Evolutionary conservation across 2,888 invertebrate genomes (phyloP).

Genomic region (Drosophila subquinaria): DNA sequence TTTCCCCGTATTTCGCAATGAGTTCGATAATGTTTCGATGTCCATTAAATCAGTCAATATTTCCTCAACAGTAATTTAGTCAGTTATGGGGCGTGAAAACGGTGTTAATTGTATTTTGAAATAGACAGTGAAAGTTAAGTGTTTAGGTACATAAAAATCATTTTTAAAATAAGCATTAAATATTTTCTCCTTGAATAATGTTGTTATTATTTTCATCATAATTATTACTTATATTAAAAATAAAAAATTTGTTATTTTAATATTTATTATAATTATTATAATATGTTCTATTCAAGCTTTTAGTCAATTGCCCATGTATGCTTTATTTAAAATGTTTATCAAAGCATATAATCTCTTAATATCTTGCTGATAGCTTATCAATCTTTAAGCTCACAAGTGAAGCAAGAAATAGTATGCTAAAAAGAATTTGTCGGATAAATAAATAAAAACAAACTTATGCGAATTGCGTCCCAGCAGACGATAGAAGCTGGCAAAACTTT

Average conservation of each 20-base stretch:
- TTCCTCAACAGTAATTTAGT: conserved; percentile 43
- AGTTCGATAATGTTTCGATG: conserved; percentile 68
- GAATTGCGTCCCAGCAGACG: conserved; percentile 3
- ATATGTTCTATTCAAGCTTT: neutral
- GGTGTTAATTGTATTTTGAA: conserved; percentile 29
- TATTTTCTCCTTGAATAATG: neutral
- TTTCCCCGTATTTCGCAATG: conserved; percentile 63
- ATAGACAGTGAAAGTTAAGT: conserved; percentile 15
- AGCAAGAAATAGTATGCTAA: neutral
- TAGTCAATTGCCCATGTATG: neutral
- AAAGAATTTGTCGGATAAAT: neutral
- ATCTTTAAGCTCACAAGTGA: conserved; percentile 3
- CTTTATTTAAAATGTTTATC: neutral
- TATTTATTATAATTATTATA: neutral
- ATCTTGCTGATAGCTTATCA: conserved; percentile 4
- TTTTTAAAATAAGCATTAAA: neutral
- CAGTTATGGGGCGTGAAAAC: conserved; percentile 38
- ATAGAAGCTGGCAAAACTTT: conserved; percentile 31
- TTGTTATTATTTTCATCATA: neutral
- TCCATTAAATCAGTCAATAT: conserved; percentile 73
- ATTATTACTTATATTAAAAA: no score
- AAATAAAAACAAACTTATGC: conserved; percentile 15
- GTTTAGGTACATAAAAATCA: neutral
- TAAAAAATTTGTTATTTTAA: neutral
- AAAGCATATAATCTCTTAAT: neutral